Percentiles rank a stretch among this genome's conserved stretches.
These are phyloP conservation scores for Tamandua tetradactyla DNA, from an alignment of 2,797 vertebrate species.

Conservation along the genomic window DNA sequence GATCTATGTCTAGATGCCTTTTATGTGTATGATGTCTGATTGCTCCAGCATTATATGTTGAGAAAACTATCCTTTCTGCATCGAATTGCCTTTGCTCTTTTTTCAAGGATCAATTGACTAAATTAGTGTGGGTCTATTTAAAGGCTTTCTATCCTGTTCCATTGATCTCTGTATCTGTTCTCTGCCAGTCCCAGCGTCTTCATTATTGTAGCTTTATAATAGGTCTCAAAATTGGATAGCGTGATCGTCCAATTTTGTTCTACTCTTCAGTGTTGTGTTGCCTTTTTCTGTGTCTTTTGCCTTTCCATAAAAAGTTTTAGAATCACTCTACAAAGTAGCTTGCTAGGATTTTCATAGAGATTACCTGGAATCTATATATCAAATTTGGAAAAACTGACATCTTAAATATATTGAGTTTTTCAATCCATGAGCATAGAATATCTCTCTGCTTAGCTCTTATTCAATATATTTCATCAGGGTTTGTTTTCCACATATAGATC, in stretches of 20 bases:
- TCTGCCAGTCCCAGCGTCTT: neutral
- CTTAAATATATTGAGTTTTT: too few species aligned
- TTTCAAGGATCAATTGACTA: too few species aligned
- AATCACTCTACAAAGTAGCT: neutral
- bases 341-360: neutral
- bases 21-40: neutral
- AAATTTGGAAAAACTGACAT: too few species aligned
- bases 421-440: too few species aligned
- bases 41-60: neutral
- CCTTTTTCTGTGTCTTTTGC: neutral
- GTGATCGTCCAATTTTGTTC: neutral
- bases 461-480: neutral
- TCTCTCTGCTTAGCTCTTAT: neutral
- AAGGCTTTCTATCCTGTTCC: too few species aligned
- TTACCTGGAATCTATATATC: neutral
- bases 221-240: neutral
- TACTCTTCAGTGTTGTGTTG: neutral
- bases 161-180: too few species aligned
- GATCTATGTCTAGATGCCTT: too few species aligned
- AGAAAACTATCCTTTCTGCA: neutral
- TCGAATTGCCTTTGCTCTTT: neutral
- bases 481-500: neutral
- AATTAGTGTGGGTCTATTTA: too few species aligned
- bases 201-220: neutral
- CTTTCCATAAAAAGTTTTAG: neutral